Percentiles rank a stretch among this genome's conserved stretches.
Conservation (phyloP, 1,140 invertebrate genomes). For the Metopolophium dirhodum region DNA sequence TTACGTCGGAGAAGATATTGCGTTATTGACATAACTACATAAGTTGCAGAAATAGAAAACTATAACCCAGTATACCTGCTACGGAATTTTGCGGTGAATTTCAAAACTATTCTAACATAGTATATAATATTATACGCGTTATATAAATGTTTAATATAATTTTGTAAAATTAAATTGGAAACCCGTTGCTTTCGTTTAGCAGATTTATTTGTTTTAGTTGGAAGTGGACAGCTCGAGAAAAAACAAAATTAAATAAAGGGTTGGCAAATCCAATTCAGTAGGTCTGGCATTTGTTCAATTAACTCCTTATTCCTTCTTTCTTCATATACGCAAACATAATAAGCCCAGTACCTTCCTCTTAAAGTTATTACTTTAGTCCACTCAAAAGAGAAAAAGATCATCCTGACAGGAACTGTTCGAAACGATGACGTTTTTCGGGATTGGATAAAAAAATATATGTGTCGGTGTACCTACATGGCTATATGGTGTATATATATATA, state of each 20-base stretch:
- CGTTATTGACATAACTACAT: neutral
- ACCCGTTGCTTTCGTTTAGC: neutral
- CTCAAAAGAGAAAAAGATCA: constrained; percentile 39
- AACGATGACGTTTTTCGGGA: neutral
- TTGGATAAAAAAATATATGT: constrained; percentile 10
- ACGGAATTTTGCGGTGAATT: neutral
- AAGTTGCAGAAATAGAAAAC: neutral
- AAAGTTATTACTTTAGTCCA: constrained; percentile 37
- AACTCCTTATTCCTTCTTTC: constrained; percentile 17
- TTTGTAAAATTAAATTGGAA: constrained; percentile 14
- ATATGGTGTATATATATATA: neutral
- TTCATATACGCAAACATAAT: constrained; percentile 13
- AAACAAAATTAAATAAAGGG: constrained; percentile 44
- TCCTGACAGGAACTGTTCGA: neutral
- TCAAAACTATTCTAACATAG: neutral
- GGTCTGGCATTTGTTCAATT: constrained; percentile 32
- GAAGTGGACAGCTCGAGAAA: neutral
- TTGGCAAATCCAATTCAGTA: constrained; percentile 7
- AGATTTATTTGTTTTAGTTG: constrained; percentile 49
- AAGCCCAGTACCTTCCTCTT: neutral
- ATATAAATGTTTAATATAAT: neutral
- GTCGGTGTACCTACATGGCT: neutral
- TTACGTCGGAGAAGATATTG: neutral
- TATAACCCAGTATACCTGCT: neutral
- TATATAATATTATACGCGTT: neutral